Conservation (phyloP, 2,888 invertebrate species). For the Choreutis nemorana region DNA sequence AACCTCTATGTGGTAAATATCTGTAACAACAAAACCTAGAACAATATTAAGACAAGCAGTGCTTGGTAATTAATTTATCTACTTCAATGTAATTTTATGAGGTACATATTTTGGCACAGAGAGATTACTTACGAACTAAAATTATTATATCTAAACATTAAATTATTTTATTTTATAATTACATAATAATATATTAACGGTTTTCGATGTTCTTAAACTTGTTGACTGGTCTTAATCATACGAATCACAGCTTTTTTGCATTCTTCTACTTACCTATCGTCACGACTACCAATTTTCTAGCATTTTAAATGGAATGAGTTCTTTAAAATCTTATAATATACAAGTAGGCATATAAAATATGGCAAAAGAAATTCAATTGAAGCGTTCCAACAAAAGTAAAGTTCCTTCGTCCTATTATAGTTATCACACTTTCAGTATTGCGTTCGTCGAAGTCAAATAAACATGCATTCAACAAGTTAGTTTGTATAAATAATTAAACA, state of each 20-base stretch:
- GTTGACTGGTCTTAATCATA: slow-evolving; percentile 66
- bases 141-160: slow-evolving; percentile 47
- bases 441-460: too few relatives aligned
- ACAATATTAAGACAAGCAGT: slow-evolving; percentile 42
- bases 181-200: slow-evolving; percentile 60
- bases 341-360: slow-evolving; percentile 43
- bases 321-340: slow-evolving; percentile 32
- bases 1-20: slow-evolving; percentile 9
- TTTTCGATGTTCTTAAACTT: slow-evolving; percentile 65
- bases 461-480: too few relatives aligned
- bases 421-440: too few relatives aligned
- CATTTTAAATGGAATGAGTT: slow-evolving; percentile 53
- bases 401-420: too few relatives aligned
- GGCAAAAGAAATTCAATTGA: slow-evolving; percentile 30
- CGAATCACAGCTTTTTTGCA: slow-evolving; percentile 64
- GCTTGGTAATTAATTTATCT: slow-evolving; percentile 52
- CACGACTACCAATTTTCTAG: slow-evolving; percentile 52
- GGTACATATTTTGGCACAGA: slow-evolving; percentile 86
- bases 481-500: too few relatives aligned
- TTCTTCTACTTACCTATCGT: slow-evolving; percentile 59
- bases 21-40: slow-evolving; percentile 29
- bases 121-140: slow-evolving; percentile 66
- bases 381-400: slow-evolving; percentile 7
- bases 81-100: slow-evolving; percentile 69
- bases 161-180: slow-evolving; percentile 43